phyloP scores from a whole-genome alignment of 2,888 invertebrate genomes.

The Fissipunctia ypsillon region DNA sequence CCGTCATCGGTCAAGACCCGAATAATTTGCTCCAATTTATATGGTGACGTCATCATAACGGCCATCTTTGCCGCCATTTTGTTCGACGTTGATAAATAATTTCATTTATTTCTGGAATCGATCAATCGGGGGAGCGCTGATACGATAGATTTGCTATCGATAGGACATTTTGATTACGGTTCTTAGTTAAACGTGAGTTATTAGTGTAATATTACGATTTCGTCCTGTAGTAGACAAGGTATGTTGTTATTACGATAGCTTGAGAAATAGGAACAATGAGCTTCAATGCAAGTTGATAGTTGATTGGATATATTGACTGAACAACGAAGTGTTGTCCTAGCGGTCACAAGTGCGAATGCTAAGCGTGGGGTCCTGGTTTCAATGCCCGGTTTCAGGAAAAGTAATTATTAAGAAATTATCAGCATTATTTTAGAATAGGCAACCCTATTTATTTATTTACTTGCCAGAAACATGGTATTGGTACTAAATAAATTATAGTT shows the following conservation, averaged over 20 bases:
- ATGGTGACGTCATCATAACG: slow-evolving; percentile 76
- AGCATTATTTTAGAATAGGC: not conserved
- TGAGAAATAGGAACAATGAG: not conserved
- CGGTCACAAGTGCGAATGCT: too few species aligned
- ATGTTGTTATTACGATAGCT: too few species aligned
- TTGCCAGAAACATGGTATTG: too few species aligned
- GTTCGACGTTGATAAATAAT: slow-evolving; percentile 84
- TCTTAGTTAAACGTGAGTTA: slow-evolving; percentile 1
- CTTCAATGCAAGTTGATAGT: not conserved
- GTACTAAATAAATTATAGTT: too few species aligned
- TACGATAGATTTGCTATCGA: slow-evolving; percentile 52
- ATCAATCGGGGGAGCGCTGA: slow-evolving; percentile 50
- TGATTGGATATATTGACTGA: not conserved
- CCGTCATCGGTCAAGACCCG: slow-evolving; percentile 70
- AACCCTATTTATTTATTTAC: too few species aligned
- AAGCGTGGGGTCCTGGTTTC: too few species aligned
- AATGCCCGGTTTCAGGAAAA: not conserved
- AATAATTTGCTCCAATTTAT: slow-evolving; percentile 80
- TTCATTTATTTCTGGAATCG: slow-evolving; percentile 78
- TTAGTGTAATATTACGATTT: slow-evolving; percentile 7
- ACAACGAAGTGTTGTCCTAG: too few species aligned
- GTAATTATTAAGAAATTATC: not conserved
- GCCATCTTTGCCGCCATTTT: slow-evolving; percentile 76
- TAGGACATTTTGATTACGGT: slow-evolving; percentile 40
- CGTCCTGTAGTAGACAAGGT: not conserved